phyloP scores from a whole-genome alignment of 2,888 invertebrate species.

The Drosophila anomelani region DNA sequence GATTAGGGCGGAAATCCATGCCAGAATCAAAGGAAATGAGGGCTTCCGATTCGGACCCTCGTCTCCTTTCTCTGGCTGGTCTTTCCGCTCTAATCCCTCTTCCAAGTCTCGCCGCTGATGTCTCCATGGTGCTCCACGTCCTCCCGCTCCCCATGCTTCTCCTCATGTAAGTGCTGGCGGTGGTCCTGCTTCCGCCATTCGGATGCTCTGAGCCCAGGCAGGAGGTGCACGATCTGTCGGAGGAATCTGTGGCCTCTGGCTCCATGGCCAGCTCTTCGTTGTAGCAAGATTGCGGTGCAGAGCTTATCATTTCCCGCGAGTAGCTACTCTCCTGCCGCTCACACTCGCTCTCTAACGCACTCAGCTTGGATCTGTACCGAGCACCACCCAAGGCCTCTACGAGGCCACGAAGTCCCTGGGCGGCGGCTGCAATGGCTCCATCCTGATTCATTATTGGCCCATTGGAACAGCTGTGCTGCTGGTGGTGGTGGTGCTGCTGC shows the following conservation, averaged over 20 bases:
- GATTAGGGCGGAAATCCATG: slow-evolving; percentile 39
- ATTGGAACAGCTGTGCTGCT: too few species aligned
- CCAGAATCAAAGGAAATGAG: slow-evolving; percentile 45
- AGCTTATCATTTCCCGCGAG: too few species aligned
- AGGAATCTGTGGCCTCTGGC: not conserved
- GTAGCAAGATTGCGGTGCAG: not conserved
- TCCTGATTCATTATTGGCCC: not conserved
- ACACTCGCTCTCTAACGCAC: not conserved
- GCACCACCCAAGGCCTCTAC: slow-evolving; percentile 15
- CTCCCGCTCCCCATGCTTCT: not conserved
- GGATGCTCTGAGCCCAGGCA: not conserved
- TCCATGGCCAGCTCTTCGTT: not conserved
- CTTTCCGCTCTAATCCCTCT: not conserved
- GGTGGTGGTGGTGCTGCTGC: not conserved
- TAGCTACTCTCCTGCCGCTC: not conserved
- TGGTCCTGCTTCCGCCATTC: not conserved
- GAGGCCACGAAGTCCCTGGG: slow-evolving; percentile 17
- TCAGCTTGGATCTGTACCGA: not conserved
- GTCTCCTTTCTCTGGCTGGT: slow-evolving; percentile 1
- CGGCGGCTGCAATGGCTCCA: slow-evolving; percentile 20
- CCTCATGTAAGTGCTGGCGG: not conserved
- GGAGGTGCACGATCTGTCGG: not conserved
- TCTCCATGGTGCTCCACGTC: not conserved
- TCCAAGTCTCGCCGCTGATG: not conserved
- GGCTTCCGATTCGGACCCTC: not conserved